These are phyloP conservation scores for Spodoptera litura DNA, from an alignment of 1,140 invertebrate species.

Conservation along the genomic window DNA sequence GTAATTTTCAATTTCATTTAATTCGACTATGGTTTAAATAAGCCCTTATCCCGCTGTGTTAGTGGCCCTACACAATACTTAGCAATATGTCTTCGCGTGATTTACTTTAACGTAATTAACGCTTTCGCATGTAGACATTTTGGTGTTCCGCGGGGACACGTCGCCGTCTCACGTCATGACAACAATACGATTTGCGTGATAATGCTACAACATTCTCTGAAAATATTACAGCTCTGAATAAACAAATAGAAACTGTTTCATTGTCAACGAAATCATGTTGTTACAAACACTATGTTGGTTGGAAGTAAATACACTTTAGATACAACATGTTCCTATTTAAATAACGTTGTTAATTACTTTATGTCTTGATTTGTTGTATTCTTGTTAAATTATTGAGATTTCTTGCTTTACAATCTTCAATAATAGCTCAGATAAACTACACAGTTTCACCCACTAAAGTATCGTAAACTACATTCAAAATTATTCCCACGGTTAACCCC, in stretches of 20 bases:
- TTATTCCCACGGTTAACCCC: too few relatives aligned
- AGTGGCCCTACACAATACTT: slow-evolving; percentile 55
- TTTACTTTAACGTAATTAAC: slow-evolving; percentile 70
- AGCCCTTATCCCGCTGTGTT: slow-evolving; percentile 11
- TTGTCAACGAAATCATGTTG: background rate
- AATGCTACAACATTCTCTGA: slow-evolving; percentile 5
- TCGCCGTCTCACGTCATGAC: slow-evolving; percentile 16
- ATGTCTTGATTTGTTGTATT: too few relatives aligned
- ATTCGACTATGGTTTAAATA: background rate
- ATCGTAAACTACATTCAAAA: too few relatives aligned
- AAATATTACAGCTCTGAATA: background rate
- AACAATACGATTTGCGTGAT: slow-evolving; percentile 41
- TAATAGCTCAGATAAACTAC: too few relatives aligned
- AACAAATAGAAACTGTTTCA: background rate
- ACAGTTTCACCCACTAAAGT: too few relatives aligned
- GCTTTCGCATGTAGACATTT: slow-evolving; percentile 64
- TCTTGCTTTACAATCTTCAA: too few relatives aligned
- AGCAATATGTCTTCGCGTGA: slow-evolving; percentile 67
- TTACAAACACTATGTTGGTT: too few relatives aligned
- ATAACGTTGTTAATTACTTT: too few relatives aligned
- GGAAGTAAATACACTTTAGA: too few relatives aligned
- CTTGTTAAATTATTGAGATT: too few relatives aligned
- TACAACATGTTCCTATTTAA: too few relatives aligned
- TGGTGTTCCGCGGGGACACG: slow-evolving; percentile 50
- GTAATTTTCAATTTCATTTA: too few relatives aligned